Conservation (phyloP, 2,797 vertebrate genomes). For the Heterohyrax brucei region DNA sequence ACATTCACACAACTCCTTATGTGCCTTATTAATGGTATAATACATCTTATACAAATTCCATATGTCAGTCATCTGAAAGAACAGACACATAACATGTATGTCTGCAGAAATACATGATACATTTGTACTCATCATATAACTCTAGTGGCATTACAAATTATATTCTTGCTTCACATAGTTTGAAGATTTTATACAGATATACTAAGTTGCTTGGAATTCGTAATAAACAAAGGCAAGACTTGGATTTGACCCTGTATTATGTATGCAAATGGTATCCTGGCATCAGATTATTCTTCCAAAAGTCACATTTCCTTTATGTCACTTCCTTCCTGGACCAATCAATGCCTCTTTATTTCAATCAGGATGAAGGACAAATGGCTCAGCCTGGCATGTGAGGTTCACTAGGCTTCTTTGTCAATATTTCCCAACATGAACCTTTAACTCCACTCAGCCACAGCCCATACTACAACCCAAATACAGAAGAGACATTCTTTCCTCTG, state of each 20-base stretch:
- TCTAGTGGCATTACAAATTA: neutral
- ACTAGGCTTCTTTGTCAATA: constrained; percentile 67
- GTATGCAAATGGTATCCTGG: constrained; percentile 73
- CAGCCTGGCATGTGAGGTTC: constrained; percentile 69
- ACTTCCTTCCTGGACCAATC: constrained; percentile 81
- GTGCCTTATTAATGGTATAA: constrained; percentile 37
- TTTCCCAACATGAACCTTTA: constrained; percentile 64
- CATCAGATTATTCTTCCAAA: constrained; percentile 75
- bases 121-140: neutral
- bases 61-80: neutral
- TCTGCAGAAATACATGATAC: neutral
- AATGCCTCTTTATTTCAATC: constrained; percentile 83
- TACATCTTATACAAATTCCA: neutral
- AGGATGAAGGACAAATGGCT: constrained; percentile 75
- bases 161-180: neutral
- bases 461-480: neutral
- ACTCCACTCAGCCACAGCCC: constrained; percentile 42
- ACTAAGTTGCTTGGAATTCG: neutral
- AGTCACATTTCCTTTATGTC: constrained; percentile 80
- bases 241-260: constrained; percentile 74
- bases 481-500: neutral
- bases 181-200: constrained; percentile 10
- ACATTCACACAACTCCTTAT: neutral
- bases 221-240: constrained; percentile 31
- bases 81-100: neutral